Percentiles rank a stretch among this genome's conserved stretches.
These are phyloP conservation scores for Merops nubicus DNA, from an alignment of 2,113 vertebrate genomes.

Conservation along the genomic window DNA sequence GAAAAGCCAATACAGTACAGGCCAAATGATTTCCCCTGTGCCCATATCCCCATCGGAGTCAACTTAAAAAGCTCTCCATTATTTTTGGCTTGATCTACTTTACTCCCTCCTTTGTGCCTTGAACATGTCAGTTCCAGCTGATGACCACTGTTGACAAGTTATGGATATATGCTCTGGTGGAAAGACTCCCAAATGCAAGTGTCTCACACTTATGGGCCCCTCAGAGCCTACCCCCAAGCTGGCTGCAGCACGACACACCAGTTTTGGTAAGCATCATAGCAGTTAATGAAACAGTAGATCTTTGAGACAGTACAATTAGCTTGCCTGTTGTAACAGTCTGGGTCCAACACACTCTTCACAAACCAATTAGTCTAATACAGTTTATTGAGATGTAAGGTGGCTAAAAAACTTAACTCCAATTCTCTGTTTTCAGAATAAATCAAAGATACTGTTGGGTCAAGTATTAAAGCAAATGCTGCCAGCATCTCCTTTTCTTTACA, in stretches of 20 bases:
- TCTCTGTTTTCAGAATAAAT: neutral
- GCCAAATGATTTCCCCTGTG: neutral
- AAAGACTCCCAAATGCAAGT: neutral
- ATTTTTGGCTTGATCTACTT: neutral
- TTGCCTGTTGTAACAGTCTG: neutral
- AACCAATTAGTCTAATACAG: neutral
- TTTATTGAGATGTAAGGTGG: neutral
- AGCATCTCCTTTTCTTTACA: neutral
- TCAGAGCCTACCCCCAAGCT: neutral
- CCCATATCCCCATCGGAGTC: fast-evolving
- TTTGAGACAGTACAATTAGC: neutral
- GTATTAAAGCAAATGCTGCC: neutral
- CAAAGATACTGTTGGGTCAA: neutral
- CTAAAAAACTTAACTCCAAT: neutral
- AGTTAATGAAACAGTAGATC: neutral
- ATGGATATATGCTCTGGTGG: neutral
- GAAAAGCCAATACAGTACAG: neutral
- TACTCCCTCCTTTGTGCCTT: neutral
- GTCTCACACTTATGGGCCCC: too few species aligned
- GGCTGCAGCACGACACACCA: neutral
- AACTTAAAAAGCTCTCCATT: neutral
- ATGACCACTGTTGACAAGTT: neutral
- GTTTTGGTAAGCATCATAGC: neutral
- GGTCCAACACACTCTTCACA: neutral
- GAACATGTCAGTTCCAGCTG: neutral